Conservation (phyloP, 2,888 invertebrate species). For the Drosophila yooni region DNA sequence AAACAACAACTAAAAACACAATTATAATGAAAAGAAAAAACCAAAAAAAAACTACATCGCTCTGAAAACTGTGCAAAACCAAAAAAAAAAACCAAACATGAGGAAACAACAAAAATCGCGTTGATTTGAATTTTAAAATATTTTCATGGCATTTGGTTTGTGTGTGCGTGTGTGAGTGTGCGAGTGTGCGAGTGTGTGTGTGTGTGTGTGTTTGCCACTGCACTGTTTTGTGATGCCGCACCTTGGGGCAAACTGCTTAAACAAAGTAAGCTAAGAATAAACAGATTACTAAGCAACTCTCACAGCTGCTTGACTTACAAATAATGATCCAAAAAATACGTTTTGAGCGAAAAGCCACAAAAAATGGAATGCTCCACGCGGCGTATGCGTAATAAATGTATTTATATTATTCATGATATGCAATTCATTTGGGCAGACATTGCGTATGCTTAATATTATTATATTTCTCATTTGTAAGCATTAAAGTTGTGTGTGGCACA, state of each 20-base stretch:
- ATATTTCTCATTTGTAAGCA: background rate
- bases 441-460: constrained; percentile 5
- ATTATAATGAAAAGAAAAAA: constrained; percentile 25
- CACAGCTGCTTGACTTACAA: background rate
- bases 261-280: background rate
- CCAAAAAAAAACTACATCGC: constrained; percentile 44
- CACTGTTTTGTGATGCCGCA: constrained; percentile 29
- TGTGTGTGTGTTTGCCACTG: constrained; percentile 19
- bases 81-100: constrained; percentile 54
- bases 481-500: background rate
- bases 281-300: background rate
- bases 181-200: background rate
- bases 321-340: too few species aligned
- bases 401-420: background rate
- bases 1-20: constrained; percentile 49
- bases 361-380: background rate
- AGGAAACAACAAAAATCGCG: constrained; percentile 77
- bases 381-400: constrained; percentile 29
- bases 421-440: background rate
- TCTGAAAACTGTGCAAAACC: constrained; percentile 68
- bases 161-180: constrained; percentile 4
- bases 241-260: constrained; percentile 32
- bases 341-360: background rate
- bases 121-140: constrained; percentile 80
- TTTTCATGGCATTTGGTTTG: constrained; percentile 73